These are phyloP conservation scores for Hydrotaea cyrtoneurina DNA, from an alignment of 2,888 invertebrate species.

Conservation along the genomic window DNA sequence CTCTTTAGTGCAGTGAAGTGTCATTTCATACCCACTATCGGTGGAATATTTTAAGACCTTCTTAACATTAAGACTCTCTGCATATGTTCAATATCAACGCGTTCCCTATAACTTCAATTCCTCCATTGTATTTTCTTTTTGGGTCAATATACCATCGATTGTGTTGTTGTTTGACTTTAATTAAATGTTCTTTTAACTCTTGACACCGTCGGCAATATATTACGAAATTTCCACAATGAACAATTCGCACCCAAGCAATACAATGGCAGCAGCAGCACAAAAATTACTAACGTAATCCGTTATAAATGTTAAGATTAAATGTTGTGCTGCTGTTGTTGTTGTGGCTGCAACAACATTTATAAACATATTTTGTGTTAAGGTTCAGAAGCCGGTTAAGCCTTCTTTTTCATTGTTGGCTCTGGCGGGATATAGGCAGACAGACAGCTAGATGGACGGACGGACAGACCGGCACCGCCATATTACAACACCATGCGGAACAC, in stretches of 20 bases:
- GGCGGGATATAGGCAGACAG: neutral
- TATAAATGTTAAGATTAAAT: slow-evolving; percentile 55
- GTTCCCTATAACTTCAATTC: neutral
- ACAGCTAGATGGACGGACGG: neutral
- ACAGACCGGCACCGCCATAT: slow-evolving; percentile 1
- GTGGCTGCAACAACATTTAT: slow-evolving; percentile 18
- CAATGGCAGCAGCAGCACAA: slow-evolving; percentile 23
- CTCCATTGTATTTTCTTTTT: neutral
- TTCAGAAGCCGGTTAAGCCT: slow-evolving; percentile 67
- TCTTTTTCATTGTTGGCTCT: slow-evolving; percentile 46
- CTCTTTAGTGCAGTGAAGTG: no score
- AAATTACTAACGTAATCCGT: slow-evolving; percentile 41
- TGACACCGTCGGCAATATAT: slow-evolving; percentile 55
- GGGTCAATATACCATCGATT: slow-evolving; percentile 18
- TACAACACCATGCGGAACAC: slow-evolving; percentile 57
- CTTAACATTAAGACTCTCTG: no score
- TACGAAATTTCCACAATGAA: slow-evolving; percentile 30
- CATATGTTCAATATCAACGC: neutral
- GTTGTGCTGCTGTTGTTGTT: neutral
- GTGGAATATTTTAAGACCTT: no score
- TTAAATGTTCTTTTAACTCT: slow-evolving; percentile 65
- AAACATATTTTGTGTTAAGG: slow-evolving; percentile 40
- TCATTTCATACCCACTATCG: no score
- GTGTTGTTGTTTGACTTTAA: slow-evolving; percentile 52
- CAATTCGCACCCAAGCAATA: slow-evolving; percentile 1